Percentiles rank a stretch among this genome's conserved stretches.
Conservation (phyloP, 2,888 invertebrate species). For the Cyrtodaria siliqua region DNA sequence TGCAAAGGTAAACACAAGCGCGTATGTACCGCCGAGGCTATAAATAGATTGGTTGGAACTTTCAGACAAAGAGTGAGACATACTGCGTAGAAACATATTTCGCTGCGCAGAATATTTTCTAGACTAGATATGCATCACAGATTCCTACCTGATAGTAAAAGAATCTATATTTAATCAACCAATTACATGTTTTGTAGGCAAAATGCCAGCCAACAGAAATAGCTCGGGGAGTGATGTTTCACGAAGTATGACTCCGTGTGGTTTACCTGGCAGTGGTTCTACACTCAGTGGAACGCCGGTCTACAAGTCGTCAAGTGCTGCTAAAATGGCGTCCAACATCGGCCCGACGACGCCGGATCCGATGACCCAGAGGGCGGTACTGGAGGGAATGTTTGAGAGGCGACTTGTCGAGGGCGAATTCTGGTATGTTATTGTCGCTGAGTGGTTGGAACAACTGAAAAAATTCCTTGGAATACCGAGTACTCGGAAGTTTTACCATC, state of each 20-base stretch:
- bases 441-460: constrained; percentile 82
- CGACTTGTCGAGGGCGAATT: constrained; percentile 80
- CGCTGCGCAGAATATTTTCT: too few species aligned
- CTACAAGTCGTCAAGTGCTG: constrained; percentile 45
- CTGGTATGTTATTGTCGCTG: constrained; percentile 82
- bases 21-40: too few species aligned
- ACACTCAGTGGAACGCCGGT: constrained; percentile 29
- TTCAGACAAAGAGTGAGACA: too few species aligned
- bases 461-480: constrained; percentile 78
- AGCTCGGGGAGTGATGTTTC: constrained; percentile 21
- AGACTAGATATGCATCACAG: too few species aligned
- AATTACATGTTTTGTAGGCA: constrained; percentile 18
- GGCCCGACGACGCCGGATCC: constrained; percentile 71
- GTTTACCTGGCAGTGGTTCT: constrained; percentile 21
- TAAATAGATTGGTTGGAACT: too few species aligned
- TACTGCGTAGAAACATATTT: too few species aligned
- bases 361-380: constrained; percentile 75
- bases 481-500: constrained; percentile 79
- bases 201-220: constrained; percentile 26
- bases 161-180: too few species aligned
- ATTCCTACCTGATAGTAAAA: too few species aligned
- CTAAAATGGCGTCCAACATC: constrained; percentile 54
- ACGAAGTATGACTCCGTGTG: neutral
- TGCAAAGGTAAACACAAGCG: too few species aligned
- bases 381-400: constrained; percentile 78